A percentile compares a stretch with the other conserved stretches of the same genome.
Evolutionary conservation across 2,888 invertebrate genomes (phyloP).

Genomic region (Oscheius sp.): DNA sequence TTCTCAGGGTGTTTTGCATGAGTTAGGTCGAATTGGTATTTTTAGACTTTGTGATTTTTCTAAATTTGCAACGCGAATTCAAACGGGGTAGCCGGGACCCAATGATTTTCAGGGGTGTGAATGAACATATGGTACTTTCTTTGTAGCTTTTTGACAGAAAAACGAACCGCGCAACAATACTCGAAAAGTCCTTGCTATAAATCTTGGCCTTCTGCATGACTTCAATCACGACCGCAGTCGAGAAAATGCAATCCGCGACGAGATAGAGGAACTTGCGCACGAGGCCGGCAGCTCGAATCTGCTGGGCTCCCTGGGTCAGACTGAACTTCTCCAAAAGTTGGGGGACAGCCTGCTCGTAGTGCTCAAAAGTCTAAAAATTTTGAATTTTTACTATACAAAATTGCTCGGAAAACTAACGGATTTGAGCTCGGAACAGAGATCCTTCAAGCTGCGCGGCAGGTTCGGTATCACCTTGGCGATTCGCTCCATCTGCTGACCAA

Average conservation of each 20-base stretch:
- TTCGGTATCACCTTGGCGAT: slow-evolving; percentile 4
- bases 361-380: slow-evolving; percentile 14
- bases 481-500: slow-evolving; percentile 13
- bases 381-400: not conserved
- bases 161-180: not conserved
- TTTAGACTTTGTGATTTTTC: too few species aligned
- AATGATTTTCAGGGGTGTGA: too few species aligned
- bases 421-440: not conserved
- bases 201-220: slow-evolving; percentile 1
- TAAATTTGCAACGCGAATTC: too few species aligned
- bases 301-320: not conserved
- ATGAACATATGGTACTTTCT: too few species aligned
- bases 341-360: not conserved
- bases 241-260: slow-evolving; percentile 9
- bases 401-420: not conserved
- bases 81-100: too few species aligned
- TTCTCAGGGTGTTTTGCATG: too few species aligned
- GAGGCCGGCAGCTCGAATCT: slow-evolving; percentile 14
- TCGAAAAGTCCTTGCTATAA: not conserved
- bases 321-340: slow-evolving; percentile 3
- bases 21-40: too few species aligned
- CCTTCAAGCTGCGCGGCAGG: not conserved
- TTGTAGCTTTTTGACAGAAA: not conserved
- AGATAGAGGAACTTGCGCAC: slow-evolving; percentile 10
- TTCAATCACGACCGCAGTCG: not conserved